Evolutionary conservation across 2,797 vertebrate species (phyloP), one percentile per base, ranked within the genome.

Genomic region (Anabas testudineus): DNA sequence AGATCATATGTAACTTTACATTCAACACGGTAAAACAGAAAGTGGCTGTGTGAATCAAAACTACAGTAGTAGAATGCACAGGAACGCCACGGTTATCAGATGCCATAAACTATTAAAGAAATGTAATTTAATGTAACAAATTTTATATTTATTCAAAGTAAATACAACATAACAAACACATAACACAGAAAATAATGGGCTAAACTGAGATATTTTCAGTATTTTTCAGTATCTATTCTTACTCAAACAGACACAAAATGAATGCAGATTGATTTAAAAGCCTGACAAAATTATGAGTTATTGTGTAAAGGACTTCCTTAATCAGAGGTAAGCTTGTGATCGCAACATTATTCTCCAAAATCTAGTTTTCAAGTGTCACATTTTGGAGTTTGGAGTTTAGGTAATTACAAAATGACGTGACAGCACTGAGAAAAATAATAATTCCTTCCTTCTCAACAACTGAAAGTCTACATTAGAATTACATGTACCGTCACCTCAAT

Each of bases 1-100:
- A 54, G 2, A 43, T 78, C 58, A 59, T 55, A 58, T 70, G 76
- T 77, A 42, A 47, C 52, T 74, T 76, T 59, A 67, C 37, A 48
- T 58, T 39, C 13, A 12, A 15, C 18, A 62, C 36, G 41, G 63
- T 48, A 54, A 51, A 80, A 57, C 5, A 39, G 5, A 42, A 65
- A 58, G 2, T 4, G 13, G 45, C 13, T 51, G 28, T 14, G 46
- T 45, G 16, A 42, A 53, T 5, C 7, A 42, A 26, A 26, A 47
- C 15, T 14, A 12, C 3, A 10, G 10, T 12, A 18, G 16, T 39
- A n/a, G 48, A 71, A 53, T 10, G 18, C 15, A 48, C 1, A 18
- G 56, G n/a, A 42, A 64, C 5, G 3, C 21, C 0, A 45, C 1
- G 4, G 34, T 55, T n/a, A 16, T 51, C 4, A 57, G 3, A 14